phyloP scores from a whole-genome alignment of 37 sponge, comb jelly and placozoan genomes.

The Oopsacas minuta region DNA sequence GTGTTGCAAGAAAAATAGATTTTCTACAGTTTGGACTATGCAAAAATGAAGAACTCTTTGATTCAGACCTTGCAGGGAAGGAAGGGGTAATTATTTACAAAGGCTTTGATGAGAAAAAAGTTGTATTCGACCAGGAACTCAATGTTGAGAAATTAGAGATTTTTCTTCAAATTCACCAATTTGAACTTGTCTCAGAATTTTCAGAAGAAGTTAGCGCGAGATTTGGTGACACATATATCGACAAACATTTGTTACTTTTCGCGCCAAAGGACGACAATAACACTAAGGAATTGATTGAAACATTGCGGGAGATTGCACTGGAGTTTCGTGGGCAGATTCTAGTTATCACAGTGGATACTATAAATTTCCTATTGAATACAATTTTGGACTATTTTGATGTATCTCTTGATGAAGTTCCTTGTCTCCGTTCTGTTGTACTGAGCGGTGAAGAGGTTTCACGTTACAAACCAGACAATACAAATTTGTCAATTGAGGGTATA shows the following conservation, averaged over 20 bases:
- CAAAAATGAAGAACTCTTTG: not conserved
- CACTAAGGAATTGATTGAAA: conserved; percentile 16
- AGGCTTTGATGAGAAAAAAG: conserved; percentile 67
- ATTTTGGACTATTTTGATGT: conserved; percentile 70
- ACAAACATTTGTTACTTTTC: conserved; percentile 71
- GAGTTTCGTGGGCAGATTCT: conserved; percentile 64
- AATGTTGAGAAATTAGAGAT: conserved; percentile 42
- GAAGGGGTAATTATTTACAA: not conserved
- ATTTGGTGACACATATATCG: conserved; percentile 75
- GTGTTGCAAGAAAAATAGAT: not conserved
- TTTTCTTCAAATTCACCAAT: conserved; percentile 50
- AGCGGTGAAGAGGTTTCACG: not conserved
- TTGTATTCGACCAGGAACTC: conserved; percentile 37
- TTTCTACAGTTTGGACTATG: not conserved
- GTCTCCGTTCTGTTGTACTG: not conserved
- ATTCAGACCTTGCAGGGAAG: not conserved
- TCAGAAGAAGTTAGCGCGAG: conserved; percentile 56
- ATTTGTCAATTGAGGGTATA: conserved; percentile 43
- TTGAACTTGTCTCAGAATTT: conserved; percentile 71
- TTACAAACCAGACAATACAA: not conserved
- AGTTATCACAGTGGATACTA: conserved; percentile 67
- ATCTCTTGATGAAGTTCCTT: conserved; percentile 18
- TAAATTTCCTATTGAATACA: conserved; percentile 40
- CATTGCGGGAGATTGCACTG: conserved; percentile 34
- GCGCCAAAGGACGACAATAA: conserved; percentile 28